Evolutionary conservation across 2,113 vertebrate species (phyloP).

Genomic region (Grammomys surdaster): DNA sequence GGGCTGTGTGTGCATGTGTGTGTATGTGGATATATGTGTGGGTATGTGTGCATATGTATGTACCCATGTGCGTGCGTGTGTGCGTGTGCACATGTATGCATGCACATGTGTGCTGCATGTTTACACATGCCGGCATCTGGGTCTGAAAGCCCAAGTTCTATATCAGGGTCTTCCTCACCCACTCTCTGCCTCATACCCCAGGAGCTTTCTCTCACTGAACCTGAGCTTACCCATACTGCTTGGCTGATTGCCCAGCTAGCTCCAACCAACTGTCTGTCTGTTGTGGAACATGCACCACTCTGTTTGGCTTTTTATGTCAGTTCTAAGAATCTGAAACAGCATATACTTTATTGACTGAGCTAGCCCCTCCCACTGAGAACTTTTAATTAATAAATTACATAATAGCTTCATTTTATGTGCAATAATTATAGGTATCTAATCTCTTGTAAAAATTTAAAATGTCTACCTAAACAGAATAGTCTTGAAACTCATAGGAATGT

Average conservation of each 20-base stretch:
- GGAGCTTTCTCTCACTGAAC: neutral
- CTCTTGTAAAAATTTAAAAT: neutral
- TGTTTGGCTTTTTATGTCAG: neutral
- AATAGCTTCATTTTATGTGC: neutral
- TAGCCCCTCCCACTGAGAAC: neutral
- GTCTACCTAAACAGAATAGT: neutral
- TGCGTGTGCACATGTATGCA: neutral
- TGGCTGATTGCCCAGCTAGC: too few species aligned
- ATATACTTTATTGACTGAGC: neutral
- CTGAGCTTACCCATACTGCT: neutral
- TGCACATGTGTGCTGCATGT: neutral
- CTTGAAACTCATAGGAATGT: slow-evolving; percentile 25
- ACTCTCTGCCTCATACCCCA: neutral
- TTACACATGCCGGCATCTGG: too few species aligned
- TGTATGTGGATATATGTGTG: neutral
- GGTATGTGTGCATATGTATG: neutral
- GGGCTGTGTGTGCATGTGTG: neutral
- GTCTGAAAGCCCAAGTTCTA: neutral
- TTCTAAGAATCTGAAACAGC: neutral
- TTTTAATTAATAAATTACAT: neutral
- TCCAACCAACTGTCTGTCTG: neutral
- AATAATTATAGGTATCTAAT: neutral
- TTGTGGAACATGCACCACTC: too few species aligned
- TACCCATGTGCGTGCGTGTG: neutral
- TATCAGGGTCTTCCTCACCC: neutral